Base-by-base conservation (phyloP, 2,888 invertebrate species). In the Tridacna gigas region DNA sequence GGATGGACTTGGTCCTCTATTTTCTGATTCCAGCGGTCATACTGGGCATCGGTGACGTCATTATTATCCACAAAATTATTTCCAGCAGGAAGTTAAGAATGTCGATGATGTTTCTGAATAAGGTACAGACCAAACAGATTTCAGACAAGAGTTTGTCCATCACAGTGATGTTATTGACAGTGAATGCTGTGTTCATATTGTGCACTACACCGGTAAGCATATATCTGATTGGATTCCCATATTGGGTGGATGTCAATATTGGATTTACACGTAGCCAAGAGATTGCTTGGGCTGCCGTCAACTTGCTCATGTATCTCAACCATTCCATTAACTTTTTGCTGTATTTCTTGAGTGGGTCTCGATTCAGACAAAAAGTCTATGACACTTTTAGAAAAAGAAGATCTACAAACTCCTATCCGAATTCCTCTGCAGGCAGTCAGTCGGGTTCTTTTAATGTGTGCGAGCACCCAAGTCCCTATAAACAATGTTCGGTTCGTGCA, bases 291-390 rank as follows among this genome's bases (percentile, higher is more conserved):
- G 74, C 86, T 5, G 26, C 83, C 28, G 78, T 84, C 20, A 86
- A 82, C 47, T 15, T 86, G 11, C 56, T 86, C n/a, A 79, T 80
- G 80, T 86, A 82, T 56, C 26, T 80, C 7, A 86, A 84, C 47
- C 82, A 84, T 63, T 71, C 82, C 5, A 74, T 86, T 2, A 84
- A 86, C 45, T 86, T 86, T 56, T 69, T 86, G 18, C 77, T 86
- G 25, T 86, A 86, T 61, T 78, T 79, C 20, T 51, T 86, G 0
- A 84, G 86, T 25, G 84, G 84, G 28, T 69, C 80, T 28, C 37
- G 79, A 20, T 86, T 86, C 28, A 37, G 86, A 18, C 20, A 28
- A n/a, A 77, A 80, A 28, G 76, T 83, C 18, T 26, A n/a, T 15
- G 28, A 80, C 1, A 45, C 45, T 18, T 67, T 67, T 45, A 15